Evolutionary conservation across 92 coral and sea anemone species (phyloP).

Genomic region (Porites rus): DNA sequence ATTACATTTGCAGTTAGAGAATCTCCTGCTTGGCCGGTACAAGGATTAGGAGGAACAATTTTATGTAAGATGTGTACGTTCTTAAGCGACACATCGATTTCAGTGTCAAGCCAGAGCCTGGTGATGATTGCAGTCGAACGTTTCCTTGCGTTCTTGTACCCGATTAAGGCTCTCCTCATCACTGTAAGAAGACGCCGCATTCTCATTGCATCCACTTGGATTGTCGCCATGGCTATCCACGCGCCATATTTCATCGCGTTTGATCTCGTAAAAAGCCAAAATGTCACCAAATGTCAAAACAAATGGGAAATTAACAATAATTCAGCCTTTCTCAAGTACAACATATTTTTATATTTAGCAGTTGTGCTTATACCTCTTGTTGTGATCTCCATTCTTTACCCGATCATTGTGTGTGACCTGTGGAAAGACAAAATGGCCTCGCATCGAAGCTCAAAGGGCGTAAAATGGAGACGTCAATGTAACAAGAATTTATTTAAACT

Average conservation of each 20-base stretch:
- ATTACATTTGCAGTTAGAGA: background rate
- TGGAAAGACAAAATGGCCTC: constrained; percentile 22
- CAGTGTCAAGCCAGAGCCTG: constrained; percentile 21
- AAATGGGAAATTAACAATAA: background rate
- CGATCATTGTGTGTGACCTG: background rate
- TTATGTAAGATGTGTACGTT: constrained; percentile 19
- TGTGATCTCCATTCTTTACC: constrained; percentile 1
- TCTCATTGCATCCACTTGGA: constrained; percentile 21
- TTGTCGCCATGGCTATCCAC: constrained; percentile 21
- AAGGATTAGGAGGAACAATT: constrained; percentile 17
- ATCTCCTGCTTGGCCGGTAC: background rate
- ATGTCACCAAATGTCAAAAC: background rate
- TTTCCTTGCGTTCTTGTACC: constrained; percentile 10
- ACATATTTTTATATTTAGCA: background rate
- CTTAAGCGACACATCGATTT: constrained; percentile 17
- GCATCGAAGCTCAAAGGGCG: background rate
- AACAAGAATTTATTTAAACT: constrained; percentile 1
- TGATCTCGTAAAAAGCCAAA: background rate
- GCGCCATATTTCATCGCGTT: constrained; percentile 21
- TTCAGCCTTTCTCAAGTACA: background rate
- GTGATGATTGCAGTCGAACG: constrained; percentile 19
- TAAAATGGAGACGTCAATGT: background rate
- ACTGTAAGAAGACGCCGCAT: constrained; percentile 8
- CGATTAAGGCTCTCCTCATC: background rate
- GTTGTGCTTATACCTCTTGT: constrained; percentile 17